Conservation (phyloP, 30 jellyfish, hydroid and myxozoan species). For the Chrysaora quinquecirrha region DNA sequence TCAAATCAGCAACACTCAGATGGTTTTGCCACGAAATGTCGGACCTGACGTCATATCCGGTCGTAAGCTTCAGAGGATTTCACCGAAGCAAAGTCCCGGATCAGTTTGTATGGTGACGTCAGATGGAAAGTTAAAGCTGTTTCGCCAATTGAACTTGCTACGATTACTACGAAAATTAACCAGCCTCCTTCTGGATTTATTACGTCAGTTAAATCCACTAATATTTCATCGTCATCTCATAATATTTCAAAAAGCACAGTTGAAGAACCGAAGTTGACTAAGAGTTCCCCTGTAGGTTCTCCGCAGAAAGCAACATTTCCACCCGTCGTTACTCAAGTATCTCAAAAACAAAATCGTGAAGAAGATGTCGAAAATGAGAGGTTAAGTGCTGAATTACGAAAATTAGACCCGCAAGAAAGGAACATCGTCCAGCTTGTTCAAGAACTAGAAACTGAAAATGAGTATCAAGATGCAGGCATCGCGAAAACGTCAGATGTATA, state of each 20-base stretch:
- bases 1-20: neutral
- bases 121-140: slow-evolving; percentile 63
- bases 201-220: neutral
- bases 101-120: slow-evolving; percentile 55
- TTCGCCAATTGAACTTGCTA: slow-evolving; percentile 38
- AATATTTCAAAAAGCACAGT: neutral
- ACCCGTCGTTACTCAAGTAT: neutral
- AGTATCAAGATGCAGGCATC: too few relatives aligned
- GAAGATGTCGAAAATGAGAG: slow-evolving; percentile 27
- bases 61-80: neutral
- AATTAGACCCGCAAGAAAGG: slow-evolving; percentile 64
- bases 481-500: neutral
- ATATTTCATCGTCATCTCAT: neutral
- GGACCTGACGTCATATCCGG: neutral
- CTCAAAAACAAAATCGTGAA: neutral
- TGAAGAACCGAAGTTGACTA: neutral
- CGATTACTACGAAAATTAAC: neutral
- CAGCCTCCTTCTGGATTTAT: neutral
- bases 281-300: neutral
- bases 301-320: neutral
- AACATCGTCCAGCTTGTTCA: slow-evolving; percentile 52
- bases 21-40: neutral
- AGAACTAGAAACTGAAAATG: slow-evolving; percentile 53
- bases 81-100: slow-evolving; percentile 21
- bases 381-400: slow-evolving; percentile 45